Percentiles rank a stretch among this genome's conserved stretches.
These are phyloP conservation scores for Trochalopteron elliotii DNA, from an alignment of 2,113 vertebrate species.

Conservation along the genomic window DNA sequence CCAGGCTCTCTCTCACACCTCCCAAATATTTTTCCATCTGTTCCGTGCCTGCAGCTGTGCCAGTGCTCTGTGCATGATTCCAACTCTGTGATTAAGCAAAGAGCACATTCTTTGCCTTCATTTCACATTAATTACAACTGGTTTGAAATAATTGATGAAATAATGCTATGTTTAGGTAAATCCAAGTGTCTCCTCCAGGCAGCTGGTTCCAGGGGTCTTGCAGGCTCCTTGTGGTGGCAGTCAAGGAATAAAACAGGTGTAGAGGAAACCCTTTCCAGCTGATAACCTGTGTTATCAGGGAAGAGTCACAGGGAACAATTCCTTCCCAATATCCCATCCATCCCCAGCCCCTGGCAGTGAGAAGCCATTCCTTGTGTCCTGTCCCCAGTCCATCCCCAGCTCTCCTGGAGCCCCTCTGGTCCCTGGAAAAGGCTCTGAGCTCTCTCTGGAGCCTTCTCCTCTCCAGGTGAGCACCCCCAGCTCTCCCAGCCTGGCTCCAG, in stretches of 20 bases:
- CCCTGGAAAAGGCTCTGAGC: fast-evolving
- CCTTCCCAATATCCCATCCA: not conserved
- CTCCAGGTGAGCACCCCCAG: not conserved
- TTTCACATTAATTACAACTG: not conserved
- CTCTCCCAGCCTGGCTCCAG: not conserved
- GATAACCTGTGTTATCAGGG: not conserved
- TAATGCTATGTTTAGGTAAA: not conserved
- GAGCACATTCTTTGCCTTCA: not conserved
- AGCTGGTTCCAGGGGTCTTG: not conserved
- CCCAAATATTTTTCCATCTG: not conserved
- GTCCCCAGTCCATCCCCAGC: not conserved
- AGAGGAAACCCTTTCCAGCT: not conserved
- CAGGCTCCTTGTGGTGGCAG: not conserved
- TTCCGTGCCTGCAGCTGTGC: not conserved
- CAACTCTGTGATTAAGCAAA: not conserved
- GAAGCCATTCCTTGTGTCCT: not conserved
- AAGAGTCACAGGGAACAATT: not conserved
- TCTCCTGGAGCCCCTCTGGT: not conserved
- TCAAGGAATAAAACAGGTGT: fast-evolving
- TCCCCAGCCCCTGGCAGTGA: not conserved
- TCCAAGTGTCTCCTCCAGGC: not conserved
- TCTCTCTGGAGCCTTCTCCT: not conserved
- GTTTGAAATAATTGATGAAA: not conserved
- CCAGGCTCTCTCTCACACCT: not conserved
- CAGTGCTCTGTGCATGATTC: fast-evolving